Percentiles rank a stretch among this genome's conserved stretches.
phyloP scores from a whole-genome alignment of 2,888 invertebrate genomes.

The Hydrotaea diabolus region DNA sequence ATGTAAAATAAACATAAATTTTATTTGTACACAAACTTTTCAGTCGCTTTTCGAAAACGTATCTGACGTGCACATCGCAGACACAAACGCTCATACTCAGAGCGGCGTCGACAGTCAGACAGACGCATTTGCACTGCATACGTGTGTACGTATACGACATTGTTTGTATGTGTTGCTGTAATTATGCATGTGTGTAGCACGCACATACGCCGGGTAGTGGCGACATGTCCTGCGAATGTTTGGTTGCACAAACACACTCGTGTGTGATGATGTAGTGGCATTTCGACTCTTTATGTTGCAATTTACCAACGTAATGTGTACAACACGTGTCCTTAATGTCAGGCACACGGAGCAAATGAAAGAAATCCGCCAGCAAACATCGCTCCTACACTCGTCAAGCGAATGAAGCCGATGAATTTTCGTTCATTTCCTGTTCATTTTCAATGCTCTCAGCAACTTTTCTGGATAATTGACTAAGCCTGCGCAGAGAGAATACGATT shows the following conservation, averaged over 20 bases:
- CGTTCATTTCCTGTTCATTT: slow-evolving; percentile 2
- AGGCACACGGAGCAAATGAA: slow-evolving; percentile 27
- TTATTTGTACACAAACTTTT: no score
- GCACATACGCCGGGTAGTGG: slow-evolving; percentile 42
- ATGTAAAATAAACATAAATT: no score
- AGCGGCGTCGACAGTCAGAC: no score
- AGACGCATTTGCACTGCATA: not conserved
- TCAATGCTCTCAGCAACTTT: not conserved
- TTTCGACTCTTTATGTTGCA: slow-evolving; percentile 39
- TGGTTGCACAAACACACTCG: not conserved
- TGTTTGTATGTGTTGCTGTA: slow-evolving; percentile 48
- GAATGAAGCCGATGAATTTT: slow-evolving; percentile 20
- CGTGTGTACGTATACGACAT: no score
- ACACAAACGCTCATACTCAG: not conserved
- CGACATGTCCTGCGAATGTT: not conserved
- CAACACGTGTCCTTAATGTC: slow-evolving; percentile 57
- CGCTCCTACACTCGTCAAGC: not conserved
- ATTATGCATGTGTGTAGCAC: slow-evolving; percentile 60
- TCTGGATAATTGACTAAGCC: slow-evolving; percentile 13
- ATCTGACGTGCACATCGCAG: not conserved
- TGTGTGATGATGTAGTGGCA: slow-evolving; percentile 13
- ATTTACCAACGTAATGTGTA: slow-evolving; percentile 43
- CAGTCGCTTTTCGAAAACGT: not conserved
- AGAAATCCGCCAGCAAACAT: slow-evolving; percentile 14
- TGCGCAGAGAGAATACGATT: slow-evolving; percentile 34